Conservation (phyloP, 2,797 vertebrate genomes). For the Hyperoplus immaculatus region DNA sequence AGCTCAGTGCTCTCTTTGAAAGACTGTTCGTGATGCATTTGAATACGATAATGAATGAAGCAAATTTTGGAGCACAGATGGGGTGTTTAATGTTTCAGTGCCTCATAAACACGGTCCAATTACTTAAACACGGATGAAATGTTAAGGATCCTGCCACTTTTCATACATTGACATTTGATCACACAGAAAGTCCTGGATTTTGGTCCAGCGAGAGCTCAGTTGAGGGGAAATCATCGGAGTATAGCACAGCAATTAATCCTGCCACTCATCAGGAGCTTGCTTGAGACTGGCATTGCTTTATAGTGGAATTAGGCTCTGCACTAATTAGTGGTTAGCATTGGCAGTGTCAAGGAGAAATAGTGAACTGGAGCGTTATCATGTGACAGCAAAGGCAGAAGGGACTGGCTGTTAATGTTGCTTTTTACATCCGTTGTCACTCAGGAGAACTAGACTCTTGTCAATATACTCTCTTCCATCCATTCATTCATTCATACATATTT, state of each 20-base stretch:
- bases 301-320: constrained; percentile 66
- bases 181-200: constrained; percentile 42
- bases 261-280: constrained; percentile 72
- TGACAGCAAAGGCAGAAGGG: constrained; percentile 45
- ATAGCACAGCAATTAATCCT: constrained; percentile 79
- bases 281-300: constrained; percentile 56
- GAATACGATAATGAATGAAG: constrained; percentile 75
- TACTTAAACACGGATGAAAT: constrained; percentile 69
- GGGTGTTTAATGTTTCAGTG: constrained; percentile 71
- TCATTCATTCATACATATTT: constrained; percentile 58
- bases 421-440: constrained; percentile 43
- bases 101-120: constrained; percentile 66
- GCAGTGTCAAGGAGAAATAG: constrained; percentile 67
- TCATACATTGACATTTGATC: constrained; percentile 51
- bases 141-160: constrained; percentile 52
- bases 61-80: constrained; percentile 72
- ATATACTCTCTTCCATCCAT: constrained; percentile 25
- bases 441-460: constrained; percentile 30
- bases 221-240: constrained; percentile 65
- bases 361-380: constrained; percentile 52
- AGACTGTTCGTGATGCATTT: constrained; percentile 62
- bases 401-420: constrained; percentile 41
- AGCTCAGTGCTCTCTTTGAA: constrained; percentile 61
- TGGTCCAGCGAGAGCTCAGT: constrained; percentile 52
- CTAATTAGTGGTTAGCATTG: constrained; percentile 78